Conservation (phyloP, 1,140 invertebrate genomes). For the Philaenus spumarius region DNA sequence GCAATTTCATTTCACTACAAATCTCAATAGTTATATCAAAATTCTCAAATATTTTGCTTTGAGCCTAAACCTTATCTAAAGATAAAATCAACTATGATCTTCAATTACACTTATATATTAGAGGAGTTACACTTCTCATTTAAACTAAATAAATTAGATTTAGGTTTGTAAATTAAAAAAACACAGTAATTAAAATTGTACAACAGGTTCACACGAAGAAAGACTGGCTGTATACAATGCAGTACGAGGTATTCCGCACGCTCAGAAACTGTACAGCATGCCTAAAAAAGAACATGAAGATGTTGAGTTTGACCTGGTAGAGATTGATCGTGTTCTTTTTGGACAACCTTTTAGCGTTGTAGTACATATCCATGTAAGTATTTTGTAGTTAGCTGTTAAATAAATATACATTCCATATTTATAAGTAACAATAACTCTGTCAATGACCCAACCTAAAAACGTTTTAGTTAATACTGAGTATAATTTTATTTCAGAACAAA, state of each 20-base stretch:
- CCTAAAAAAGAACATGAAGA: constrained; percentile 50
- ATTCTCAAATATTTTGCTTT: too few relatives aligned
- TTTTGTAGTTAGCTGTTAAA: too few relatives aligned
- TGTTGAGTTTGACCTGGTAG: constrained; percentile 57
- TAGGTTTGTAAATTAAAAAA: too few relatives aligned
- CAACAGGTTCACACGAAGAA: constrained; percentile 49
- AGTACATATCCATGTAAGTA: constrained; percentile 51
- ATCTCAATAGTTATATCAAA: too few relatives aligned
- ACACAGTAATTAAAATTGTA: too few relatives aligned
- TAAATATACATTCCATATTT: too few relatives aligned
- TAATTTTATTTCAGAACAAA: constrained; percentile 46
- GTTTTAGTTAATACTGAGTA: neutral
- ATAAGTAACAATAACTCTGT: neutral
- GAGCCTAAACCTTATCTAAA: too few relatives aligned
- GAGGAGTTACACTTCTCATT: too few relatives aligned
- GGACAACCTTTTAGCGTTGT: constrained; percentile 59
- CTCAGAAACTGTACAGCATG: constrained; percentile 51
- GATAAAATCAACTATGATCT: too few relatives aligned
- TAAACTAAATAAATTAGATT: too few relatives aligned
- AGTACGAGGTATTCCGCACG: constrained; percentile 48
- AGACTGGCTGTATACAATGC: constrained; percentile 56
- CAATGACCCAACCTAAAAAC: constrained; percentile 1
- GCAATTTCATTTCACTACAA: too few relatives aligned
- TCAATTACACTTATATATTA: too few relatives aligned
- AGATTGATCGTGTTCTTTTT: constrained; percentile 56